Conservation (phyloP, 2,888 invertebrate genomes). For the Dascillus cervinus region DNA sequence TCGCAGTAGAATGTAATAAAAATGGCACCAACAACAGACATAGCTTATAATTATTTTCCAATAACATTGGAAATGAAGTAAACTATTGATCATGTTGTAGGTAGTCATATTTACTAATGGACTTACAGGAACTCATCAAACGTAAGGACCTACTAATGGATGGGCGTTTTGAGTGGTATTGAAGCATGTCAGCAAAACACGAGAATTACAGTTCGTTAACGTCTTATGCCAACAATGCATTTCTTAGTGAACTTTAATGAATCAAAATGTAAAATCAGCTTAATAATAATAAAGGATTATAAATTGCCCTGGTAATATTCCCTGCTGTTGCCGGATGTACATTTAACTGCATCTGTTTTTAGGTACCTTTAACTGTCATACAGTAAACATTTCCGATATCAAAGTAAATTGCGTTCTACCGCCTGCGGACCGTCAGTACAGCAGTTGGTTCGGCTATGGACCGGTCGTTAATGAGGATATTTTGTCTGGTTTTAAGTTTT, state of each 20-base stretch:
- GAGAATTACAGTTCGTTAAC: conserved; percentile 22
- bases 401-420: too few relatives aligned
- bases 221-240: conserved; percentile 15
- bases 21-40: background rate
- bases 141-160: conserved; percentile 20
- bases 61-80: too few relatives aligned
- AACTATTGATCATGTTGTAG: conserved; percentile 14
- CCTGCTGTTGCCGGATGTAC: too few relatives aligned
- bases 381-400: too few relatives aligned
- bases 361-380: too few relatives aligned
- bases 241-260: conserved; percentile 10
- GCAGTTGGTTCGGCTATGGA: too few relatives aligned
- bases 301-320: too few relatives aligned
- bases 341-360: too few relatives aligned
- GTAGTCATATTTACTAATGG: conserved; percentile 22
- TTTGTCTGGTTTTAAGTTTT: too few relatives aligned
- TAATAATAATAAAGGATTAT: conserved; percentile 22
- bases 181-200: conserved; percentile 24
- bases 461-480: too few relatives aligned
- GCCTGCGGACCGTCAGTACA: too few relatives aligned
- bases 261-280: conserved; percentile 13
- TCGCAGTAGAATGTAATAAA: background rate
- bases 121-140: conserved; percentile 19
- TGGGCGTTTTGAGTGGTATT: conserved; percentile 20
- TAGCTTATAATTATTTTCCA: background rate